Evolutionary conservation across 2,113 vertebrate genomes (phyloP), one percentile per base, ranked within the genome.

Genomic region (Phoxinus phoxinus): DNA sequence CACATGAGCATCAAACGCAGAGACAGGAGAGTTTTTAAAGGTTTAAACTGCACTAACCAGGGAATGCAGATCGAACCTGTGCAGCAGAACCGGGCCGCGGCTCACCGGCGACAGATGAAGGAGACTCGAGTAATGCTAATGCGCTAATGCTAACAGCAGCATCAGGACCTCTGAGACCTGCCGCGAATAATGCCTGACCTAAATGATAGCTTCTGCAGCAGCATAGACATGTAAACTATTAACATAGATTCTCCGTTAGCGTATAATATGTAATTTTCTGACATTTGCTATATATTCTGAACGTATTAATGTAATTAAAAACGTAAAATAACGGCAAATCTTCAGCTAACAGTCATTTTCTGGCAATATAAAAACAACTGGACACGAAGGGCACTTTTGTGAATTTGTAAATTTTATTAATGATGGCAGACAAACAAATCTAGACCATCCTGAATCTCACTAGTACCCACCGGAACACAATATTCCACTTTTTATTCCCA

Each of bases 401-500:
- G 19, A n/a, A n/a, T 58, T 6, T 59, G 11, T 79, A 8, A 4
- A 59, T 51, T 74, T 85, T 85, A 85, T 78, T 85, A 48, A 76
- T 67, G 23, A 78, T 56, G 61, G 46, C 74, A 69, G 59, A 85
- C 72, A 63, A 71, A 61, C 13, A 37, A 44, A 83, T 30, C 21
- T n/a, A 73, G 2, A 51, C n/a, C 44, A 27, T 56, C 27, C 11
- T 3, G 21, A 58, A 59, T 37, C 51, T 7, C 30, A 6, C 25
- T 12, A 21, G 3, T 17, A 74, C 27, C 27, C n/a, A 11, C 19
- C 13, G 11, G 8, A 53, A 51, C 73, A 74, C 21, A 12, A 72
- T 74, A 17, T 48, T 2, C 51, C 73, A 56, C 13, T 23, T n/a
- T n/a, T n/a, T n/a, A n/a, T n/a, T 4, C 32, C 32, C 32, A 0